Evolutionary conservation across 1,140 invertebrate genomes (phyloP).

Genomic region (Parasteatoda tepidariorum): DNA sequence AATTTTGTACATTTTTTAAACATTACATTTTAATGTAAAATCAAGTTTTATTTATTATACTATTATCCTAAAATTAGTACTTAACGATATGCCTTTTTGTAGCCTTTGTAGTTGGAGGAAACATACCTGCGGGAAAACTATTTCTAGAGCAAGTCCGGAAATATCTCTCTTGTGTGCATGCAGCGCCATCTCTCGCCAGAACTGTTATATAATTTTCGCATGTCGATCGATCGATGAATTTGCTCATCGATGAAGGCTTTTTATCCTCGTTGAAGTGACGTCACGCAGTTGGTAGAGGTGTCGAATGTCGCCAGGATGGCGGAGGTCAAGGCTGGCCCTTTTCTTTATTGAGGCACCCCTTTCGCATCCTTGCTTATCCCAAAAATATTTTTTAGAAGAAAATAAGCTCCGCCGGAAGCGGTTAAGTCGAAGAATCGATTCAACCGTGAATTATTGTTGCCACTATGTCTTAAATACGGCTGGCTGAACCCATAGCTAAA

Average conservation of each 20-base stretch:
- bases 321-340: constrained; percentile 56
- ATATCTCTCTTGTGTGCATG: too few species aligned
- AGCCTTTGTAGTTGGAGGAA: too few species aligned
- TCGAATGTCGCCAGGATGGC: constrained; percentile 53
- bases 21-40: too few species aligned
- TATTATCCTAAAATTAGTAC: too few species aligned
- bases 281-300: constrained; percentile 56
- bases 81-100: too few species aligned
- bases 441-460: background rate
- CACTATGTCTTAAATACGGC: background rate
- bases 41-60: too few species aligned
- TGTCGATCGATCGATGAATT: constrained; percentile 55
- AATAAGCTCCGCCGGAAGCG: background rate
- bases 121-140: too few species aligned
- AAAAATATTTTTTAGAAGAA: background rate
- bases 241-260: constrained; percentile 58
- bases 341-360: background rate
- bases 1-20: too few species aligned
- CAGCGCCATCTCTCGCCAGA: constrained; percentile 36
- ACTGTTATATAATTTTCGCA: constrained; percentile 16
- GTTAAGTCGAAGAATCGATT: background rate
- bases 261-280: constrained; percentile 42
- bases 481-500: background rate
- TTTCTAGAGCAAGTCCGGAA: too few species aligned
- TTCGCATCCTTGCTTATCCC: constrained; percentile 19